Conservation (phyloP, 1,140 invertebrate species). For the Adelges cooleyi region DNA sequence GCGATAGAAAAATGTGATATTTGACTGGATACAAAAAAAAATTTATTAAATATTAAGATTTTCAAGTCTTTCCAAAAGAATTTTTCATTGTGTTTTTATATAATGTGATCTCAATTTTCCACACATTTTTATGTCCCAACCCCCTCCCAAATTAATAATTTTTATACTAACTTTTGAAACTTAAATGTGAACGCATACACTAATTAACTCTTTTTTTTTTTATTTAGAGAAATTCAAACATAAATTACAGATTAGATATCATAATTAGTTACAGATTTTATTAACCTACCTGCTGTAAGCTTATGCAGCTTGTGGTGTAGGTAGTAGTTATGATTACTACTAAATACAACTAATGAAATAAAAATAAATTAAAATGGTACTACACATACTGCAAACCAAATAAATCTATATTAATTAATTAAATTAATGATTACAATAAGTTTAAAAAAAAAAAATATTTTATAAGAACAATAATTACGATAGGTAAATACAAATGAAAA, state of each 20-base stretch:
- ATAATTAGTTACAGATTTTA: neutral
- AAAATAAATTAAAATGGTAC: neutral
- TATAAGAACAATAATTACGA: neutral
- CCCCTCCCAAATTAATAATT: too few species aligned
- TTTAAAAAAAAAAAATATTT: neutral
- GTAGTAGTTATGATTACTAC: neutral
- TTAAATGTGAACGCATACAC: too few species aligned
- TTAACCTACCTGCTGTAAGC: neutral
- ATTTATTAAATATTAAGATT: too few species aligned
- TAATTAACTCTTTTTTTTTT: neutral
- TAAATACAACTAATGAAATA: neutral
- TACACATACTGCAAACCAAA: neutral
- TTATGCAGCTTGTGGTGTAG: neutral
- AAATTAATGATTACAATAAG: neutral
- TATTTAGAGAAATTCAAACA: neutral
- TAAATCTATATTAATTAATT: neutral
- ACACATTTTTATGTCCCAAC: too few species aligned
- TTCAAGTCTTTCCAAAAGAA: too few species aligned
- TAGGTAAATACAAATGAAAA: neutral
- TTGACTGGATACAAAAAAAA: too few species aligned
- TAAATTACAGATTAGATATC: too few species aligned
- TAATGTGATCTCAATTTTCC: too few species aligned
- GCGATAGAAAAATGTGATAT: too few species aligned
- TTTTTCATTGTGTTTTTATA: too few species aligned
- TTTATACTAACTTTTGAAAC: too few species aligned